Conservation (phyloP, 2,797 vertebrate species). For the Babyrousa celebensis region DNA sequence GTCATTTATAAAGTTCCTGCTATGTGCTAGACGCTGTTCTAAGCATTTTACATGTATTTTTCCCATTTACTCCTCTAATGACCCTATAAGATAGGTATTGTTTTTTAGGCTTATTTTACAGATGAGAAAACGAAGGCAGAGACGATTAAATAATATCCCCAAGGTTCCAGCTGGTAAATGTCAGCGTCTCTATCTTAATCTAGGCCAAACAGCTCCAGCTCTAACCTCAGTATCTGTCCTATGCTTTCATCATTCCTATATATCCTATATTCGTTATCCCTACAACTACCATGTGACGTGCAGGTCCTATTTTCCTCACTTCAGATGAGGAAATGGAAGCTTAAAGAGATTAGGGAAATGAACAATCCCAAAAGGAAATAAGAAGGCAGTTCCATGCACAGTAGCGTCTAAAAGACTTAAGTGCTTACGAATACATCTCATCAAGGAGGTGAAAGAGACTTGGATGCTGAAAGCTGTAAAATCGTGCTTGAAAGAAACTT, state of each 20-base stretch:
- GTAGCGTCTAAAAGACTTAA: not conserved
- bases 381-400: not conserved
- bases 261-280: not conserved
- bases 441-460: slow-evolving; percentile 14
- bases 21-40: not conserved
- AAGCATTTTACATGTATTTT: not conserved
- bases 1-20: not conserved
- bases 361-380: not conserved
- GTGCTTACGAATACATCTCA: not conserved
- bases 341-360: not conserved
- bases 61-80: not conserved
- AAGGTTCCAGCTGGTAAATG: not conserved
- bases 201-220: not conserved
- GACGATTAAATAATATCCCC: not conserved
- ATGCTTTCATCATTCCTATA: not conserved
- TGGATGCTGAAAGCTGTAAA: not conserved
- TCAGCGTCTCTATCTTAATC: not conserved
- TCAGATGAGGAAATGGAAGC: not conserved
- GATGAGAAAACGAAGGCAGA: slow-evolving; percentile 8
- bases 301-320: not conserved
- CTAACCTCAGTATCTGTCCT: not conserved
- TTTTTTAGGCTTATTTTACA: slow-evolving; percentile 16
- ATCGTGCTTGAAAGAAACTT: not conserved
- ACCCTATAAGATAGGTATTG: not conserved
- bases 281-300: not conserved